Evolutionary conservation across 2,888 invertebrate genomes (phyloP), one percentile per base, ranked within the genome.

Genomic region (Drosophila siamana): DNA sequence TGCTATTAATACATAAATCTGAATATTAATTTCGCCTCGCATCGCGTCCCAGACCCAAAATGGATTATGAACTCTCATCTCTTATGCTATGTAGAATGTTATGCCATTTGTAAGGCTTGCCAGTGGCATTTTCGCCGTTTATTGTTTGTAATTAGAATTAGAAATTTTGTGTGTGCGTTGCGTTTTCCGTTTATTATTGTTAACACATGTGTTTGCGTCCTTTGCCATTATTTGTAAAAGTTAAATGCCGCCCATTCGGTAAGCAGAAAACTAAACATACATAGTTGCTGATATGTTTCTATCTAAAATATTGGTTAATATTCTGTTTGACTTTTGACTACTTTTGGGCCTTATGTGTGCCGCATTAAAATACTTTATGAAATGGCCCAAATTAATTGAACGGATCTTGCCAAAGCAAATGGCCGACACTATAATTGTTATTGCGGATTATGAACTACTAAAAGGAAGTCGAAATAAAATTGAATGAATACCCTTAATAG

Each of bases 1-100:
- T 86, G 79, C 73, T 83, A 87, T 86, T 86, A 87, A 87, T 84
- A 82, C 88, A 86, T 86, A 88, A 86, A 86, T 86, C 88, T 84
- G 88, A 82, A 88, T 86, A 86, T 86, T 86, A 86, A 88, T 88
- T 86, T 75, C 15, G 36, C 36, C 36, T 36, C 63, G 71, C 51
- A 64, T 41, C 55, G 46, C 43, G 65, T 40, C 48, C 40, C 33
- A 44, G 56, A 55, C 36, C 41, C 55, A 41, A 48, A 69, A 74
- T 74, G 85, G 88, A 86, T 86, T 87, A 86, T 87, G 83, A 87
- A 86, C 79, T 86, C 79, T 61, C 70, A 74, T 61, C 75, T 60
- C 47, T 51, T 64, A 26, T 51, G 56, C 46, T 47, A n/a, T n/a
- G n/a, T n/a, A 30, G 61, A 33, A 28, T 54, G 54, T 43, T 47